Evolutionary conservation across 2,797 vertebrate genomes (phyloP).

Genomic region (Muraenolepis orangiensis): DNA sequence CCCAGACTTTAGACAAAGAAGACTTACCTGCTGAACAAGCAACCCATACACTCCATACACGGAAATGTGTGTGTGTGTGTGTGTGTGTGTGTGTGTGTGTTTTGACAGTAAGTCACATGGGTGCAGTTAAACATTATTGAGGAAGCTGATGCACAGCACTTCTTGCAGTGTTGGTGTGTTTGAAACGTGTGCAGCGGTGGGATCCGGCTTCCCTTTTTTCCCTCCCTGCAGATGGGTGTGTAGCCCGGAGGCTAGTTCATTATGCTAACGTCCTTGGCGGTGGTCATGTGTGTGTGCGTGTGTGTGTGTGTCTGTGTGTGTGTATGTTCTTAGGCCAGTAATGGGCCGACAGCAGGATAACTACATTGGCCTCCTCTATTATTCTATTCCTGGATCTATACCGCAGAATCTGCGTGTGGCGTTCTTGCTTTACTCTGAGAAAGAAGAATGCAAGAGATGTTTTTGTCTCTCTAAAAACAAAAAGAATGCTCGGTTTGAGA

Average conservation of each 20-base stretch:
- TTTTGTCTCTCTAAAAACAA: background rate
- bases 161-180: background rate
- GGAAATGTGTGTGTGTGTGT: constrained; percentile 8
- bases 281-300: constrained; percentile 27
- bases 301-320: background rate
- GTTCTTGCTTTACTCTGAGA: background rate
- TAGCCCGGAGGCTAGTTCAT: constrained; percentile 31
- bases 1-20: background rate
- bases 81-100: constrained; percentile 12
- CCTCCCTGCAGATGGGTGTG: constrained; percentile 18
- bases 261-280: constrained; percentile 33
- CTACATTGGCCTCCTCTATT: constrained; percentile 42
- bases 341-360: constrained; percentile 51
- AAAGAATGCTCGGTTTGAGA: background rate
- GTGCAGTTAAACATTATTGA: constrained; percentile 31
- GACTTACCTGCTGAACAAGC: background rate
- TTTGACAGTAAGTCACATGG: constrained; percentile 17
- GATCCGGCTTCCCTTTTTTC: constrained; percentile 8
- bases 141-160: constrained; percentile 27
- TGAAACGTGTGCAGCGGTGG: constrained; percentile 13
- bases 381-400: constrained; percentile 39
- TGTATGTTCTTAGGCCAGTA: constrained; percentile 47
- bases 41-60: constrained; percentile 14
- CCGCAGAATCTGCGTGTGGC: background rate
- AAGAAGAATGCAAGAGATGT: background rate